These are phyloP conservation scores for Cuniculus paca DNA, from an alignment of 2,797 vertebrate species.

Conservation along the genomic window DNA sequence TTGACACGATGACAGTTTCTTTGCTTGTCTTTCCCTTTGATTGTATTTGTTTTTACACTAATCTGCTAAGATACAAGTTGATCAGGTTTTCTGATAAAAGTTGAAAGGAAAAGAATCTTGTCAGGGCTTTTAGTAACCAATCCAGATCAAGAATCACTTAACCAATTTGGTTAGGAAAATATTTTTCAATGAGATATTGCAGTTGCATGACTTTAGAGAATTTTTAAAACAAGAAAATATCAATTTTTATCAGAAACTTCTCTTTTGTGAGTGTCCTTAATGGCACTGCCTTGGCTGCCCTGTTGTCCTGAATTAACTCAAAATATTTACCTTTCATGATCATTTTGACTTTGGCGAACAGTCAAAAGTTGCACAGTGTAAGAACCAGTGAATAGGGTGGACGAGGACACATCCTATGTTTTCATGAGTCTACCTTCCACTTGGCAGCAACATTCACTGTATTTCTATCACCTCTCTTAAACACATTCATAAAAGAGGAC, in stretches of 20 bases:
- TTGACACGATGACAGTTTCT: constrained; percentile 4
- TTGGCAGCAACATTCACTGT: not conserved
- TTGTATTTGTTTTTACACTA: constrained; percentile 14
- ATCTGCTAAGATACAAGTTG: not conserved
- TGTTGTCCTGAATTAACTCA: not conserved
- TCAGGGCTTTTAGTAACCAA: not conserved
- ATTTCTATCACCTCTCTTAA: not conserved
- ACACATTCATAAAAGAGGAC: not conserved
- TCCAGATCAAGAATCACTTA: not conserved
- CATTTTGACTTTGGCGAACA: not conserved
- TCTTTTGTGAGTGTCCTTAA: not conserved
- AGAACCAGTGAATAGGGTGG: not conserved
- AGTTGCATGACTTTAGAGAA: not conserved
- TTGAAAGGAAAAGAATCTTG: not conserved
- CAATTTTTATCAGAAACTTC: constrained; percentile 16
- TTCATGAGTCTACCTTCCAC: not conserved
- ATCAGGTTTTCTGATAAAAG: constrained; percentile 8
- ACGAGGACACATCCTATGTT: not conserved
- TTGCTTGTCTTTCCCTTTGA: not conserved
- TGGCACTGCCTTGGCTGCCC: not conserved
- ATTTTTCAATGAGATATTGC: not conserved
- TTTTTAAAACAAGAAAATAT: constrained; percentile 24
- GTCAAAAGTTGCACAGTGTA: not conserved
- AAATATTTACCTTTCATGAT: not conserved
- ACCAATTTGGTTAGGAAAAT: not conserved